Percentiles rank a stretch among this genome's conserved stretches.
These are phyloP conservation scores for Clostera curtula DNA, from an alignment of 2,888 invertebrate species.

Conservation along the genomic window DNA sequence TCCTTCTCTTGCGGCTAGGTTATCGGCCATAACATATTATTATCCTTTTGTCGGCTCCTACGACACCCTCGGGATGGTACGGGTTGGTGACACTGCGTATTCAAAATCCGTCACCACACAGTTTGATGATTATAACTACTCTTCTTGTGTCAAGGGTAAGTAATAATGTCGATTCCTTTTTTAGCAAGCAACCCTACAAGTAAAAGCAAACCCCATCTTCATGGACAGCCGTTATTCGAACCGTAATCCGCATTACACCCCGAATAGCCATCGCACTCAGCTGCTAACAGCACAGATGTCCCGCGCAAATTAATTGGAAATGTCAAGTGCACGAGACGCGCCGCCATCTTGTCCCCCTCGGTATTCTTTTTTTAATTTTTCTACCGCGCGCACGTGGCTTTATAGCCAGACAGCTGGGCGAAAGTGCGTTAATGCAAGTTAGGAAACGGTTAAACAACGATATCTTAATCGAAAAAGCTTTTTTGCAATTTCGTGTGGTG, in stretches of 20 bases:
- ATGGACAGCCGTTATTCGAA: constrained; percentile 29
- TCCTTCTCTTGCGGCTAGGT: no score
- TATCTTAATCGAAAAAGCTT: no score
- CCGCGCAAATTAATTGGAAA: constrained; percentile 74
- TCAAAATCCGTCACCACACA: no score
- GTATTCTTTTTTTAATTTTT: constrained; percentile 39
- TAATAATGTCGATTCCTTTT: constrained; percentile 3
- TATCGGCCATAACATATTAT: no score
- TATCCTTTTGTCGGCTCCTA: no score
- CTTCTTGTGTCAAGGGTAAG: no score
- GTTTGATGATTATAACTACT: no score
- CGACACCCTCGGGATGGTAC: no score
- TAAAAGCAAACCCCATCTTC: constrained; percentile 18
- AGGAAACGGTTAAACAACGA: no score
- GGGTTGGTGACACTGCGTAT: no score
- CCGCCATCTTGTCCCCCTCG: constrained; percentile 59
- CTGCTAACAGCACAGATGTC: constrained; percentile 71
- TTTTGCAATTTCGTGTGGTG: no score
- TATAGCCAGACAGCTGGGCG: constrained; percentile 65
- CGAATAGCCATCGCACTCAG: constrained; percentile 54
- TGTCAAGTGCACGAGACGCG: constrained; percentile 65
- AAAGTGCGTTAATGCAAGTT: constrained; percentile 44
- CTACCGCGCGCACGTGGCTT: constrained; percentile 65
- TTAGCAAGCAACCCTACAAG: constrained; percentile 17
- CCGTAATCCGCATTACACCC: constrained; percentile 56